phyloP scores from a whole-genome alignment of 2,113 vertebrate species.

The Indicator indicator region DNA sequence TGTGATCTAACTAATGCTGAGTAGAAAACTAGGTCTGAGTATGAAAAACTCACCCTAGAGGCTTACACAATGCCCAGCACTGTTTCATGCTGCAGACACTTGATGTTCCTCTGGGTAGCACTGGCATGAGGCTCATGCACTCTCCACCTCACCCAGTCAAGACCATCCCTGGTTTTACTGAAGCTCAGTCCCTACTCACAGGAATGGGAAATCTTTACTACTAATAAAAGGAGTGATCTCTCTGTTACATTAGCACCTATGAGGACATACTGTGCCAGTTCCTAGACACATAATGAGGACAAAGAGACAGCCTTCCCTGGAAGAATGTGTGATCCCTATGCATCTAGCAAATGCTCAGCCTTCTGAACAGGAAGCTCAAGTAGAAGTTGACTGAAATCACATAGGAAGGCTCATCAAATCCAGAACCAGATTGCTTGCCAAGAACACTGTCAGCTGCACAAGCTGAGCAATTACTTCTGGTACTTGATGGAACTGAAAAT shows the following conservation, averaged over 20 bases:
- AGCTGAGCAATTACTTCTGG: not conserved
- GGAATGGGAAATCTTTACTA: not conserved
- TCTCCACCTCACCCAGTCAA: not conserved
- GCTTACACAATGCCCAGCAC: not conserved
- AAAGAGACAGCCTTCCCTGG: not conserved
- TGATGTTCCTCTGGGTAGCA: not conserved
- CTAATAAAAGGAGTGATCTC: not conserved
- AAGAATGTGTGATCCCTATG: not conserved
- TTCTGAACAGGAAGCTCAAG: not conserved
- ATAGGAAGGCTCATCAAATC: not conserved
- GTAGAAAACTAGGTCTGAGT: too few relatives aligned
- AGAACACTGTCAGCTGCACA: not conserved
- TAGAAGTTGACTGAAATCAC: not conserved
- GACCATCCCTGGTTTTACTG: not conserved
- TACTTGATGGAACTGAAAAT: not conserved
- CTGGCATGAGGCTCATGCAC: fast-evolving
- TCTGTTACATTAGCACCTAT: not conserved
- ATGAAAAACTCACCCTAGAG: not conserved
- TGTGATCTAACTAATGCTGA: too few relatives aligned
- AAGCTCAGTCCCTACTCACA: not conserved
- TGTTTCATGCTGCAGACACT: not conserved
- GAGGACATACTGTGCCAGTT: not conserved
- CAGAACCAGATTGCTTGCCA: not conserved
- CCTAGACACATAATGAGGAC: not conserved
- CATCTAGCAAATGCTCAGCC: not conserved